Percentiles rank a stretch among this genome's conserved stretches.
These are phyloP conservation scores for Drosophila erecta DNA, from an alignment of 1,140 invertebrate genomes.

Conservation along the genomic window DNA sequence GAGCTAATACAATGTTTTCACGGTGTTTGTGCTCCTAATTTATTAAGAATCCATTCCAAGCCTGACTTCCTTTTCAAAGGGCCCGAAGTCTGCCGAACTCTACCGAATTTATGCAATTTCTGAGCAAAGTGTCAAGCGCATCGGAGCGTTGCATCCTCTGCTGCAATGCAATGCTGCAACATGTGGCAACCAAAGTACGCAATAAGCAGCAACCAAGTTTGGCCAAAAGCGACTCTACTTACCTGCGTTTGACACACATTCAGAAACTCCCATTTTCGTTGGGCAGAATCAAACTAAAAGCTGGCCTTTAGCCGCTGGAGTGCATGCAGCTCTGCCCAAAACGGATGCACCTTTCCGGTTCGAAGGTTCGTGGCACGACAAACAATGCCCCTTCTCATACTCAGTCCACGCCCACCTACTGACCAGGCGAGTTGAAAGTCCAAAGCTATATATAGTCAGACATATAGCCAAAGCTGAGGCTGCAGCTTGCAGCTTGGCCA, in stretches of 20 bases:
- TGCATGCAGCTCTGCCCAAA: constrained; percentile 29
- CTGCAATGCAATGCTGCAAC: constrained; percentile 22
- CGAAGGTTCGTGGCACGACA: constrained; percentile 60
- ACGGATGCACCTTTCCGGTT: constrained; percentile 73
- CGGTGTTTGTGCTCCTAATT: too few relatives aligned
- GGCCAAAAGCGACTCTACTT: constrained; percentile 48
- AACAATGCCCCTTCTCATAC: constrained; percentile 29
- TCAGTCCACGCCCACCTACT: constrained; percentile 55
- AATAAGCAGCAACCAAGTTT: constrained; percentile 56
- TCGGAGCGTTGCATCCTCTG: constrained; percentile 72
- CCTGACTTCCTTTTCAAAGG: neutral
- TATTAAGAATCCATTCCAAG: too few relatives aligned
- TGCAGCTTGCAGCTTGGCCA: constrained; percentile 22
- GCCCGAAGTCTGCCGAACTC: constrained; percentile 11
- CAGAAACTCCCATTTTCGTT: constrained; percentile 49
- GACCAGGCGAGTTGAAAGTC: constrained; percentile 36
- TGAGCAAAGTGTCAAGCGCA: constrained; percentile 53
- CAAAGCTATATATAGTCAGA: constrained; percentile 15
- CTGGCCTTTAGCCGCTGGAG: constrained; percentile 41
- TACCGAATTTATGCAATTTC: constrained; percentile 44
- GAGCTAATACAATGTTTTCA: too few relatives aligned
- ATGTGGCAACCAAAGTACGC: constrained; percentile 46
- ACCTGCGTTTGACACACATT: constrained; percentile 68
- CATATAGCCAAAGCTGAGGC: constrained; percentile 1
- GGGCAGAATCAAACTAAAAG: constrained; percentile 54